Evolutionary conservation across 2,888 invertebrate genomes (phyloP), one percentile per base, ranked within the genome.

Genomic region (Ennomos fuscantarius): DNA sequence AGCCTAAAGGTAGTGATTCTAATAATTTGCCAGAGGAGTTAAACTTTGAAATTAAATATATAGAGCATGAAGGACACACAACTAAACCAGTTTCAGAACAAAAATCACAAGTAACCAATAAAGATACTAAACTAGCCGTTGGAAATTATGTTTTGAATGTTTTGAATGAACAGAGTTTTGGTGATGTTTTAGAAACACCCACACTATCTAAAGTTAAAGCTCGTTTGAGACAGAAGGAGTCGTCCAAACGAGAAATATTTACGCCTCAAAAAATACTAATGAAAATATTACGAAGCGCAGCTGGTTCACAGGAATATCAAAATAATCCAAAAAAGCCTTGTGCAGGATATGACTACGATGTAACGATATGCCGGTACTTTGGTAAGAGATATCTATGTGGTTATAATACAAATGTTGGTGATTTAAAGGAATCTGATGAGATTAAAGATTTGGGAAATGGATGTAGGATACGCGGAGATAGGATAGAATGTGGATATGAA

Each of bases 401-500:
- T 2, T 90, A 89, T 60, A 73, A 88, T 11, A 86, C 80, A 71
- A 87, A 89, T 62, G 66, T 63, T 40, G 83, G 78, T 5, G 52
- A 70, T 6, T 34, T 65, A 8, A 65, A 69, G 53, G 61, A 65
- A 15, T 57, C 67, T 3, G 62, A 74, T 3, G 60, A 67, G 43
- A 40, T 70, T 9, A 54, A 73, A 13, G 71, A 84, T 41, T 39
- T 84, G 3, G 79, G 77, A 6, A 78, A 84, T 47, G 84, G 81
- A 1, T 89, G 89, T 60, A 68, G 69, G 33, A 46, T 74, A 32
- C 79, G 81, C 9, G 79, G 76, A 10, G 78, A 82, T n/a, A 83
- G 89, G 68, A 65, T 89, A 46, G 89, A 89, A 76, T 89, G 89
- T 70, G 89, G 89, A 3, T 89, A 89, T 64, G 44, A 67, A 2